A percentile compares a stretch with the other conserved stretches of the same genome.
These are phyloP conservation scores for Pycnonotus jocosus DNA, from an alignment of 2,113 vertebrate genomes.

Conservation along the genomic window DNA sequence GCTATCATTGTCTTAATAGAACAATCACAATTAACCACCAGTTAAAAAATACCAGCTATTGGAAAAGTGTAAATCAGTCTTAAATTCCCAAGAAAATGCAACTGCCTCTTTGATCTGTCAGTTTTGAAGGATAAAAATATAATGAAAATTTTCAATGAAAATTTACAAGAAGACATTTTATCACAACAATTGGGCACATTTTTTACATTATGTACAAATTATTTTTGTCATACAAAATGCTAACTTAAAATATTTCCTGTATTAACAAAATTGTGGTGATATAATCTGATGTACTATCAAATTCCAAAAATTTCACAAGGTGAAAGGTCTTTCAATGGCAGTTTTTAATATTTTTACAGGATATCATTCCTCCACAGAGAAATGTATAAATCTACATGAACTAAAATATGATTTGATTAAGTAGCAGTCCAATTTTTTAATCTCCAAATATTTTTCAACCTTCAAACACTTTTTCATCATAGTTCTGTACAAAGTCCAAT, in stretches of 20 bases:
- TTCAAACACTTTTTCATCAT: background rate
- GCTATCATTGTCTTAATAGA: background rate
- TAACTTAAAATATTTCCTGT: background rate
- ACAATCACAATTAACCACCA: background rate
- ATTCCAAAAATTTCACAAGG: background rate
- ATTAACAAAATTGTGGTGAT: background rate
- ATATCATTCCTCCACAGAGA: background rate
- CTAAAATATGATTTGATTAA: background rate
- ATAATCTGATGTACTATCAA: background rate
- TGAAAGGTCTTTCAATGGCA: background rate
- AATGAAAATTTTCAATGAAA: background rate
- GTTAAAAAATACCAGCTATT: background rate
- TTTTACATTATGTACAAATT: background rate
- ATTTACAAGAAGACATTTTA: background rate
- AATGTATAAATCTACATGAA: background rate
- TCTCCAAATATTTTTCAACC: background rate
- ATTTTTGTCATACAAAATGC: background rate
- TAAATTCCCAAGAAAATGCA: background rate
- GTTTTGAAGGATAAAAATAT: background rate
- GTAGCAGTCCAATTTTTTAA: background rate
- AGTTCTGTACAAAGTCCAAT: background rate
- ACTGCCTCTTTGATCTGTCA: background rate
- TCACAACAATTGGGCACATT: fast-evolving
- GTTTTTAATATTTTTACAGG: background rate
- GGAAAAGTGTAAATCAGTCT: background rate